Evolutionary conservation across 1,140 invertebrate genomes (phyloP).

Genomic region (Drosophila murphyi): DNA sequence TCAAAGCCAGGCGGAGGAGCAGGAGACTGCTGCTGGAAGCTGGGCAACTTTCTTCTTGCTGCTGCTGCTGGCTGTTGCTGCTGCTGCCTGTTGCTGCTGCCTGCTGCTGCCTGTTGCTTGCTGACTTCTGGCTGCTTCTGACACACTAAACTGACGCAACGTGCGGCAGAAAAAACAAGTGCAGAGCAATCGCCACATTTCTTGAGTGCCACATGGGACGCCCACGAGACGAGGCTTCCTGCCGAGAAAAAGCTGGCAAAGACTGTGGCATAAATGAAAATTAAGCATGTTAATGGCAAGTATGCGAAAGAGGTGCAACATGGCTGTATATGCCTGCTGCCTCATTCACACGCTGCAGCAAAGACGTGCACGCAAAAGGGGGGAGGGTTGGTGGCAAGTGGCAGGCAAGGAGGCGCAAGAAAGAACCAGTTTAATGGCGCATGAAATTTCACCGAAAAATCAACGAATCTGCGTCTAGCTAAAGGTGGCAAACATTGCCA

Average conservation of each 20-base stretch:
- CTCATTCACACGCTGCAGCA: slow-evolving; percentile 62
- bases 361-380: neutral
- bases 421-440: slow-evolving; percentile 82
- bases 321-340: slow-evolving; percentile 25
- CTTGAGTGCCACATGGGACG: slow-evolving; percentile 42
- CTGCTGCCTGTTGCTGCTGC: no score
- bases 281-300: slow-evolving; percentile 59
- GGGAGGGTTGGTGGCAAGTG: neutral
- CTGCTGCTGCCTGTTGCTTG: slow-evolving; percentile 16
- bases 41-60: slow-evolving; percentile 74
- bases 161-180: slow-evolving; percentile 65
- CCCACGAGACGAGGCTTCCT: slow-evolving; percentile 66
- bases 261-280: slow-evolving; percentile 66
- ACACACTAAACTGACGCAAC: slow-evolving; percentile 82
- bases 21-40: slow-evolving; percentile 10
- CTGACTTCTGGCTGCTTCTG: slow-evolving; percentile 60
- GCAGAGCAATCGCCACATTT: slow-evolving; percentile 32
- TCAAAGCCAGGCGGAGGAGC: slow-evolving; percentile 35
- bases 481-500: slow-evolving; percentile 43
- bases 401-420: slow-evolving; percentile 19
- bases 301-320: slow-evolving; percentile 22
- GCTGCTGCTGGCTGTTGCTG: neutral
- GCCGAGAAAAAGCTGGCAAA: slow-evolving; percentile 48
- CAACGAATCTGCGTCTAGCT: slow-evolving; percentile 68
- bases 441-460: slow-evolving; percentile 79